A percentile compares a stretch with the other conserved stretches of the same genome.
These are phyloP conservation scores for Xenus cinereus DNA, from an alignment of 2,113 vertebrate genomes.

Conservation along the genomic window DNA sequence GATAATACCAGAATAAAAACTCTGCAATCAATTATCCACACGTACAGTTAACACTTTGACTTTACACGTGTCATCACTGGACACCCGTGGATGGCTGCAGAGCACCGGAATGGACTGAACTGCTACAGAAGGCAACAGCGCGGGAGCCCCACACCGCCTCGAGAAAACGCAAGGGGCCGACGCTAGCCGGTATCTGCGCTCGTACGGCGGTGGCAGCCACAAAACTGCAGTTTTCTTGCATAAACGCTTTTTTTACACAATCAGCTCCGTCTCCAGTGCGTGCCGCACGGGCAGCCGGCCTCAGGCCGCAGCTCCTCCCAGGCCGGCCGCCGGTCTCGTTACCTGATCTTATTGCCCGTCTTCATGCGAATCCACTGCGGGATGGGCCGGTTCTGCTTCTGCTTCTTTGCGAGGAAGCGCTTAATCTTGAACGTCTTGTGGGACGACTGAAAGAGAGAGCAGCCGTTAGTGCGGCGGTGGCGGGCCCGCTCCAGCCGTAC, in stretches of 20 bases:
- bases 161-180: rapidly evolving
- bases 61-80: rapidly evolving
- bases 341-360: constrained; percentile 99
- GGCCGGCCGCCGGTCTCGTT: rapidly evolving
- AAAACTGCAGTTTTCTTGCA: rapidly evolving
- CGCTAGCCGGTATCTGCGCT: rapidly evolving
- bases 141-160: rapidly evolving
- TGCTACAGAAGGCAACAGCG: rapidly evolving
- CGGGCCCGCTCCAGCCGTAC: background rate
- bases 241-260: too few relatives aligned
- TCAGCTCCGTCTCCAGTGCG: background rate
- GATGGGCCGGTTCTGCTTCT: constrained; percentile 97
- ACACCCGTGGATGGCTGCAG: rapidly evolving
- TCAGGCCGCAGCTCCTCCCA: rapidly evolving
- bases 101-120: rapidly evolving
- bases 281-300: background rate
- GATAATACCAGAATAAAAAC: background rate
- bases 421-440: constrained; percentile 99
- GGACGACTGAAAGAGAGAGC: constrained; percentile 82
- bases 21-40: background rate
- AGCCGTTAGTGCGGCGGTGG: background rate
- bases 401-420: constrained; percentile 96
- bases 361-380: constrained; percentile 99
- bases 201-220: rapidly evolving
- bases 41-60: rapidly evolving